A percentile compares a stretch with the other conserved stretches of the same genome.
These are phyloP conservation scores for Trachemys scripta DNA, from an alignment of 2,113 vertebrate genomes.

Conservation along the genomic window DNA sequence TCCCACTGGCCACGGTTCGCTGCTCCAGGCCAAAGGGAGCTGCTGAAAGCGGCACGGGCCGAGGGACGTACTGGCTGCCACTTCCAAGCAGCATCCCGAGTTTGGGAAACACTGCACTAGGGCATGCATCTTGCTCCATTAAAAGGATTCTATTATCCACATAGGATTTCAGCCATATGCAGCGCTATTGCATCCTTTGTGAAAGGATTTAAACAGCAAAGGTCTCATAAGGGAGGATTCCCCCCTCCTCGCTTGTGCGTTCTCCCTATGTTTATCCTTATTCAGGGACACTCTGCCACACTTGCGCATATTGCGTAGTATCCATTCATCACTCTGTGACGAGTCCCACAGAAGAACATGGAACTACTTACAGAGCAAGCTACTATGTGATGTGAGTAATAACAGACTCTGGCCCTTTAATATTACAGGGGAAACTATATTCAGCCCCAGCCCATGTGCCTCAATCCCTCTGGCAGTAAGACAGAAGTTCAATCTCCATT, in stretches of 20 bases:
- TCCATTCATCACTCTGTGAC: background rate
- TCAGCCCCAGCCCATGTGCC: background rate
- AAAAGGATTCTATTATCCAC: background rate
- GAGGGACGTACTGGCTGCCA: too few species aligned
- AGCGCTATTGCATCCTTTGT: background rate
- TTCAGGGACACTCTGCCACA: background rate
- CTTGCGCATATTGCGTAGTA: background rate
- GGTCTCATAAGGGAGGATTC: background rate
- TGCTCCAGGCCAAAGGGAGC: too few species aligned
- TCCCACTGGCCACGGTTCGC: too few species aligned
- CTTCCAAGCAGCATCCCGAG: too few species aligned
- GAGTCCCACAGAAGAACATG: background rate
- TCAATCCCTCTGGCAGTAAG: background rate
- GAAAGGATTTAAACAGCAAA: background rate
- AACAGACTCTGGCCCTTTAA: background rate
- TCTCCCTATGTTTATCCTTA: background rate
- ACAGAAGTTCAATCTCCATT: background rate
- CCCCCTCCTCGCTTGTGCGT: background rate
- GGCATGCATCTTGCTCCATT: fast-evolving
- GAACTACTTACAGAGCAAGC: background rate
- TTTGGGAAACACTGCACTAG: background rate
- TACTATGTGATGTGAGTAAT: fast-evolving
- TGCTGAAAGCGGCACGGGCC: too few species aligned
- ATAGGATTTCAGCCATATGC: background rate
- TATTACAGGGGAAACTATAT: too few species aligned